Conservation (phyloP, 2,113 vertebrate genomes). For the Alexandromys fortis region DNA sequence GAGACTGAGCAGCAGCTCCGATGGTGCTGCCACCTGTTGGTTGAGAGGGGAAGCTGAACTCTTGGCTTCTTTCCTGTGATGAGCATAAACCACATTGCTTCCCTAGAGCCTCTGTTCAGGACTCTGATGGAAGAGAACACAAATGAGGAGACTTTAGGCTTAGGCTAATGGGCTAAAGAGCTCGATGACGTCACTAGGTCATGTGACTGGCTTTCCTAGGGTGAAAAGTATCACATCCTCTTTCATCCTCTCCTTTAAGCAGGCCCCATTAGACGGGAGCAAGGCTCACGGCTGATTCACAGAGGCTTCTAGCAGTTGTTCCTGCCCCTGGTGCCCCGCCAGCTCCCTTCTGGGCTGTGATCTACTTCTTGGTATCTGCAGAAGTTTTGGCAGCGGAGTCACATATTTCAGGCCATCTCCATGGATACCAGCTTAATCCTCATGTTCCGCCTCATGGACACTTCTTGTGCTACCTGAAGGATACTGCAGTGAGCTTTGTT, state of each 20-base stretch:
- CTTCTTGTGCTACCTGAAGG: no score
- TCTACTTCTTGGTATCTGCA: not conserved
- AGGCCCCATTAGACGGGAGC: no score
- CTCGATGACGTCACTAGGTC: not conserved
- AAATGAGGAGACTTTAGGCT: not conserved
- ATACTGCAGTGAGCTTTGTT: not conserved
- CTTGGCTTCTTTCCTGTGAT: rapidly evolving
- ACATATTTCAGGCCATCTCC: not conserved
- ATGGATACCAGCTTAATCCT: not conserved
- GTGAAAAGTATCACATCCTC: not conserved
- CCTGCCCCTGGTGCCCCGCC: rapidly evolving
- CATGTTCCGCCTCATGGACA: not conserved
- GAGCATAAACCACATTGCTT: rapidly evolving
- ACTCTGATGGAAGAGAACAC: no score
- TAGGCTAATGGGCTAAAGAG: not conserved
- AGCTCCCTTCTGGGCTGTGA: rapidly evolving
- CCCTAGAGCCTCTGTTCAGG: not conserved
- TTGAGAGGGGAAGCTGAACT: rapidly evolving
- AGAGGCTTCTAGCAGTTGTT: rapidly evolving
- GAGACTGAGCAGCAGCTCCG: rapidly evolving
- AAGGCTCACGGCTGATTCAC: rapidly evolving
- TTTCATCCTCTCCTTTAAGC: not conserved
- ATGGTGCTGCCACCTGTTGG: rapidly evolving
- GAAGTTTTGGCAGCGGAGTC: not conserved
- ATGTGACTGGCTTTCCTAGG: not conserved